phyloP scores from a whole-genome alignment of 2,113 vertebrate species.

The Tyrannus savana region DNA sequence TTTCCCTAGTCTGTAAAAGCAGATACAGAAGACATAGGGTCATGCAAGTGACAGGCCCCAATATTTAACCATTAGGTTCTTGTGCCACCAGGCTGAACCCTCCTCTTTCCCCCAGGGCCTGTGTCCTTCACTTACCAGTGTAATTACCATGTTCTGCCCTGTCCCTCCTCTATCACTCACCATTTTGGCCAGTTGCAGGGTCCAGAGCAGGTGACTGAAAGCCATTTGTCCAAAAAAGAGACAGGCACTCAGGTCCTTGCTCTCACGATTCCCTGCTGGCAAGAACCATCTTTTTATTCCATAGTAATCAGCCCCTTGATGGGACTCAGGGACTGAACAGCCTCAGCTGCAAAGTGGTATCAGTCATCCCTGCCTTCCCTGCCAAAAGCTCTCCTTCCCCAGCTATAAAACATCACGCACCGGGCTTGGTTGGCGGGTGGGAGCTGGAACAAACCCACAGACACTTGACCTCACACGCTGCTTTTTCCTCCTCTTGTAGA shows the following conservation, averaged over 20 bases:
- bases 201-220: background rate
- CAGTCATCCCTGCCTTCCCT: background rate
- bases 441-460: background rate
- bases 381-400: background rate
- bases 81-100: background rate
- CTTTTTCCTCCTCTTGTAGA: background rate
- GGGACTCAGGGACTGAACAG: background rate
- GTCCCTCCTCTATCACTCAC: background rate
- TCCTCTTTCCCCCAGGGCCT: background rate
- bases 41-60: background rate
- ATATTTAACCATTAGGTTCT: background rate
- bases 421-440: rapidly evolving
- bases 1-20: background rate
- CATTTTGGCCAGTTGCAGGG: background rate
- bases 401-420: background rate
- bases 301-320: background rate
- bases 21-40: background rate
- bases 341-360: background rate
- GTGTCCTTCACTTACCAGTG: background rate
- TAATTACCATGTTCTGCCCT: background rate
- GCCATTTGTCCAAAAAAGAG: background rate
- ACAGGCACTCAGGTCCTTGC: background rate
- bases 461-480: background rate
- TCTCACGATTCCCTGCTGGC: background rate
- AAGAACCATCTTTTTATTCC: background rate